phyloP scores from a whole-genome alignment of 2,888 invertebrate species.

The Tipula confusa region DNA sequence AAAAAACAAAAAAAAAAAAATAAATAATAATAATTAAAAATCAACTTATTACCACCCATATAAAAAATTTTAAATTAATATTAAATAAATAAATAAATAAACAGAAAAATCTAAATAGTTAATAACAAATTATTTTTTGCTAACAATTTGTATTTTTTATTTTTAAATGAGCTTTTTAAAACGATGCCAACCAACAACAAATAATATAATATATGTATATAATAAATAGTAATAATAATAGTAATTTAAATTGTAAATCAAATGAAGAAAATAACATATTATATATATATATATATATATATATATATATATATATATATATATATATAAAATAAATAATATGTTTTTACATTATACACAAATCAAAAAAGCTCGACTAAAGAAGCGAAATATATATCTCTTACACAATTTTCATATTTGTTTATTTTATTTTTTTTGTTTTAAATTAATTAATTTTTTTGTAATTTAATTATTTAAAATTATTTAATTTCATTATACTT shows the following conservation, averaged over 20 bases:
- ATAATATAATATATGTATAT: not conserved
- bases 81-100: not conserved
- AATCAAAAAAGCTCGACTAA: conserved; percentile 28
- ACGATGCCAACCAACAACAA: not conserved
- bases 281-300: no score
- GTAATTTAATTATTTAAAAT: not conserved
- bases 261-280: not conserved
- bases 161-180: not conserved
- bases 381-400: conserved; percentile 9
- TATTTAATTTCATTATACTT: not conserved
- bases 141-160: not conserved
- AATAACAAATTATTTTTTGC: not conserved
- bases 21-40: not conserved
- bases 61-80: not conserved
- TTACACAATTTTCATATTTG: not conserved
- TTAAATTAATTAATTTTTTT: conserved; percentile 8
- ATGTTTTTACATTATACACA: not conserved
- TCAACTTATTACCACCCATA: not conserved
- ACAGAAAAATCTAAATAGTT: not conserved
- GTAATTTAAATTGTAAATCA: conserved; percentile 1
- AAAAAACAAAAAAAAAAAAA: not conserved
- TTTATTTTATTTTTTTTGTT: not conserved
- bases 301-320: no score
- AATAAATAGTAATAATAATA: conserved; percentile 12
- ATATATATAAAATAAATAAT: not conserved